These are phyloP conservation scores for Nyctereutes procyonoides DNA, from an alignment of 2,113 vertebrate species.

Conservation along the genomic window DNA sequence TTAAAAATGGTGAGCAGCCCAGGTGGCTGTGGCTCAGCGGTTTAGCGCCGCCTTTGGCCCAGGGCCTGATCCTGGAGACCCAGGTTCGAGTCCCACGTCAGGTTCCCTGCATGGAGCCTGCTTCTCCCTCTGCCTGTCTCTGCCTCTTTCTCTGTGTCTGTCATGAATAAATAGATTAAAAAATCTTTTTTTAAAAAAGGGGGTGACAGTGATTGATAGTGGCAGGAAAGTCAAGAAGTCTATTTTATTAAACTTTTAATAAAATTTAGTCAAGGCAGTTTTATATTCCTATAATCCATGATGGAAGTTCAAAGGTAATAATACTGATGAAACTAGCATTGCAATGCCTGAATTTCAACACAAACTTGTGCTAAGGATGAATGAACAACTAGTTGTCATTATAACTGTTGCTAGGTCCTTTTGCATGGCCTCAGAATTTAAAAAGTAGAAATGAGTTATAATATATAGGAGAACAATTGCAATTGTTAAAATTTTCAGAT, in stretches of 20 bases:
- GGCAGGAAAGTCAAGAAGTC: background rate
- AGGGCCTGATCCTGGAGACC: no score
- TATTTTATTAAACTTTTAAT: background rate
- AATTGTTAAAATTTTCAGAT: background rate
- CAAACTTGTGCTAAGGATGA: background rate
- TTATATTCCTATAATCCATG: background rate
- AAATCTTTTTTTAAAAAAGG: no score
- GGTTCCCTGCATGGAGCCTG: no score
- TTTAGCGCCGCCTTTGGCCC: no score
- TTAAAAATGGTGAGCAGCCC: background rate
- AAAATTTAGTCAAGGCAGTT: background rate
- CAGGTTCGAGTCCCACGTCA: no score
- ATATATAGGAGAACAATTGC: background rate
- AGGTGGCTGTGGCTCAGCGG: no score
- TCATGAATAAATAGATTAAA: no score
- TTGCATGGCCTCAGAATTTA: background rate
- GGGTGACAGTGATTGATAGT: background rate
- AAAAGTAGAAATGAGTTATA: background rate
- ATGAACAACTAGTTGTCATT: background rate
- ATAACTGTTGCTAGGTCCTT: background rate
- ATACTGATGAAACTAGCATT: constrained; percentile 14
- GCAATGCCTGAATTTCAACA: background rate
- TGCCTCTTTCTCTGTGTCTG: no score
- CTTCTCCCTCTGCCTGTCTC: no score
- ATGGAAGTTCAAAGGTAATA: background rate